phyloP scores from a whole-genome alignment of 2,113 vertebrate genomes.

The Loxodonta africana region DNA sequence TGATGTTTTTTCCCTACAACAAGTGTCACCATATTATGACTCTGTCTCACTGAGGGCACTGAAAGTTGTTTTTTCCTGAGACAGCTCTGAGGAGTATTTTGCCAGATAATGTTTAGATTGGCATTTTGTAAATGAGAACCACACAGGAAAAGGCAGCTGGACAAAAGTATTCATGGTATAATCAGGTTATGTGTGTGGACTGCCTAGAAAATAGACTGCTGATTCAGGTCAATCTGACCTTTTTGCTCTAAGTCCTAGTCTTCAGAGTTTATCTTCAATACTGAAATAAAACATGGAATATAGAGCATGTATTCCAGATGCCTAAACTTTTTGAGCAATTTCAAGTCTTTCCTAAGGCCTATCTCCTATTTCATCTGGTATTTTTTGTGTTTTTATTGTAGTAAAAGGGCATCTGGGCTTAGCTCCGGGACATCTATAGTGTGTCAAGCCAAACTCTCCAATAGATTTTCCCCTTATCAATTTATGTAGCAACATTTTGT shows the following conservation, averaged over 20 bases:
- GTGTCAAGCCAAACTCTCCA: background rate
- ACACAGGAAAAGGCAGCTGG: background rate
- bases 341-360: background rate
- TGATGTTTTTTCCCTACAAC: no score
- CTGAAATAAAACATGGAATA: background rate
- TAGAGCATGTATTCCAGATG: background rate
- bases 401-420: background rate
- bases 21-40: no score
- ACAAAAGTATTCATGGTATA: background rate
- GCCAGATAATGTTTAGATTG: background rate
- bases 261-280: background rate
- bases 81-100: background rate
- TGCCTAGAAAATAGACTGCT: background rate
- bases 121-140: background rate
- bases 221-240: background rate
- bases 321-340: background rate
- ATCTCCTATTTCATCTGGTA: background rate
- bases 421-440: background rate
- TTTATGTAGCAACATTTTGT: background rate
- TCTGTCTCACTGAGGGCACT: no score
- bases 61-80: no score
- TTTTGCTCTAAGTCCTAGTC: background rate
- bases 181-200: no score
- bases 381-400: background rate
- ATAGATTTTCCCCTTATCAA: background rate